Evolutionary conservation across 2,113 vertebrate species (phyloP).

Genomic region (Suricata suricatta): DNA sequence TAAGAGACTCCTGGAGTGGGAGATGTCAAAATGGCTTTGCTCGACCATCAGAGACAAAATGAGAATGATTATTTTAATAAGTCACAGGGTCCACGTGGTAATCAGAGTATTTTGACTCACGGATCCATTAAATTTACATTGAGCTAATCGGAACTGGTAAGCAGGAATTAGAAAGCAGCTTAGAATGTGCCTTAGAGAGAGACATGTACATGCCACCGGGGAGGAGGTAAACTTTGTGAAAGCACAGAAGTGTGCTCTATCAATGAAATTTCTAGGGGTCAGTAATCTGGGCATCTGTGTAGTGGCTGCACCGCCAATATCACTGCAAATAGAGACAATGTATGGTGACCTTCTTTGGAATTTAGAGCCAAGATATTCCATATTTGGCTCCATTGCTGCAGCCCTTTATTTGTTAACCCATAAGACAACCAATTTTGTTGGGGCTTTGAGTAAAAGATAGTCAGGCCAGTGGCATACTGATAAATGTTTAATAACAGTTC

Average conservation of each 20-base stretch:
- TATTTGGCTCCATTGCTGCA: background rate
- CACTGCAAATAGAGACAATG: background rate
- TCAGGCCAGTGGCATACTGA: background rate
- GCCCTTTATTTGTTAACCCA: background rate
- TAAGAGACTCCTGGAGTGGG: background rate
- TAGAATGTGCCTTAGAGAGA: background rate
- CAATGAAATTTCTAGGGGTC: background rate
- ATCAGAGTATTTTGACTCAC: background rate
- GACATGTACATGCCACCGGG: background rate
- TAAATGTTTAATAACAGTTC: background rate
- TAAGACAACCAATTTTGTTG: background rate
- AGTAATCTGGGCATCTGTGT: background rate
- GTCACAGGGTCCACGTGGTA: background rate
- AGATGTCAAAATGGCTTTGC: background rate
- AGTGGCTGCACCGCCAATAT: background rate
- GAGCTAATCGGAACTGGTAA: background rate
- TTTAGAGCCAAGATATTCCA: background rate
- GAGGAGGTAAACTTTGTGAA: background rate
- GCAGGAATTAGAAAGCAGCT: background rate
- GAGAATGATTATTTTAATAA: slow-evolving; percentile 1
- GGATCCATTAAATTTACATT: background rate
- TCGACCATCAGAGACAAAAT: background rate
- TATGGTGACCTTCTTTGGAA: background rate
- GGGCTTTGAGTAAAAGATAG: background rate
- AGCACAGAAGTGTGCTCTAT: background rate